Conservation (phyloP, 2,888 invertebrate species). For the Melanostoma mellinum region DNA sequence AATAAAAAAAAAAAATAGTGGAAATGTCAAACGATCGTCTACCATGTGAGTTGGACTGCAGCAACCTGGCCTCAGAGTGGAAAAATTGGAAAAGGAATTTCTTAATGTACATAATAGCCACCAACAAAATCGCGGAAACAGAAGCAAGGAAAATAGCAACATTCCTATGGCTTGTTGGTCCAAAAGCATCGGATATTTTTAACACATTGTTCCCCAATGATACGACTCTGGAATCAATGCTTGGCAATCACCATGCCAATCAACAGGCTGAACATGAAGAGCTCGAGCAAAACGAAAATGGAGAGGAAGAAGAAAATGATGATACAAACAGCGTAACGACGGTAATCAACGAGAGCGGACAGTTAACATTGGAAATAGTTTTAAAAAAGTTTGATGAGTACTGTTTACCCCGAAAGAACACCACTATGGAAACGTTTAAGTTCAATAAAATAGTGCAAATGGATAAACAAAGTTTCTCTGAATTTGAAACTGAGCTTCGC, state of each 20-base stretch:
- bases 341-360: too few species aligned
- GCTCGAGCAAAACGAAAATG: too few species aligned
- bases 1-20: too few species aligned
- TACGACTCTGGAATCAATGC: conserved; percentile 74
- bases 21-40: too few species aligned
- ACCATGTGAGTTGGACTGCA: neutral
- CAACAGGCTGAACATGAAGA: too few species aligned
- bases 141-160: conserved; percentile 2
- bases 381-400: conserved; percentile 46
- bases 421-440: conserved; percentile 55
- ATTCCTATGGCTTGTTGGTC: neutral
- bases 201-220: neutral
- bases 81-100: conserved; percentile 8
- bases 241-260: conserved; percentile 69
- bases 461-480: conserved; percentile 53
- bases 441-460: conserved; percentile 61
- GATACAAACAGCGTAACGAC: too few species aligned
- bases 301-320: too few species aligned
- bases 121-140: neutral
- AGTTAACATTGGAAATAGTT: neutral
- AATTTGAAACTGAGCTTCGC: conserved; percentile 63
- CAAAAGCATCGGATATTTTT: neutral
- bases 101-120: conserved; percentile 13
- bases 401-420: conserved; percentile 45
- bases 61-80: conserved; percentile 6